A percentile compares a stretch with the other conserved stretches of the same genome.
Conservation (phyloP, 2,113 vertebrate species). For the cattle (Bos taurus) region ARS-UCD2.0 NC_037350.1:14525501-14526000, state of each 20-base stretch:
- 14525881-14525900: background rate
- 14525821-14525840: background rate
- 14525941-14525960: background rate
- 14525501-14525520: background rate
- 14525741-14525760: background rate
- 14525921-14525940: background rate
- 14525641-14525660: background rate
- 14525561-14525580: background rate
- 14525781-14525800: background rate
- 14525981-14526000: too few species aligned
- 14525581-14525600: background rate
- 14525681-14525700: background rate
- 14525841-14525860: background rate
- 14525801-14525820: background rate
- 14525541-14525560: background rate
- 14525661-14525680: background rate
- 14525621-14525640: background rate
- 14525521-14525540: background rate
- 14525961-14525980: background rate
- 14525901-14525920: background rate
- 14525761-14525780: background rate
- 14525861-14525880: background rate
- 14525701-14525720: background rate
- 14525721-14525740: background rate
- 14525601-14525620: background rate